Base-by-base conservation (phyloP, 2,797 vertebrate genomes). In the Lepilemur septentrionalis region DNA sequence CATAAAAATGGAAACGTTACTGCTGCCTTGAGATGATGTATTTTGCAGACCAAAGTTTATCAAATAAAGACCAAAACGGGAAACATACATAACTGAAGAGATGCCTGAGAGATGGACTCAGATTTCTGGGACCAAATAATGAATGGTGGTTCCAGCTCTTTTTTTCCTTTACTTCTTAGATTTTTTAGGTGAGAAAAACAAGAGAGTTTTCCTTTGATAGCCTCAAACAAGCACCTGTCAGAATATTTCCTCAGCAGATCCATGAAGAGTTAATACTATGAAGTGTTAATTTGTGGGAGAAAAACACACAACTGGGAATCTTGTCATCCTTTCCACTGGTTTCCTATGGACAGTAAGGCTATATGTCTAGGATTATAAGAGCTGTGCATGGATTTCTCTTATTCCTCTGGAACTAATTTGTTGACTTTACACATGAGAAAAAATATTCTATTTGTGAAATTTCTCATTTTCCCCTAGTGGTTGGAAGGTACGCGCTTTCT, bases 401-500 rank as follows among this genome's bases (percentile, higher is more conserved):
- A 43, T 43, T 30, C 38, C 23, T 89, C 86, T 52, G 50, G 6
- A 92, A 80, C 48, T 91, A 89, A 88, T 69, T 82, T 91, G 35
- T 82, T 89, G 43, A 70, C 30, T 80, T 95, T 81, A 94, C 0
- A 6, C 95, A 61, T 69, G 80, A 88, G n/a, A 43, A 88, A 48
- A 96, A 89, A 80, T 92, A 84, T 6, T 1, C 50, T 75, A 41
- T 52, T 97, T 93, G 43, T 91, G 38, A 79, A 59, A 63, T 41
- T 72, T 63, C 46, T 94, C 57, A 55, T 93, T 97, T 84, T 20
- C 38, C 35, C 11, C 22, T 17, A 80, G 23, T 61, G 38, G 55
- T 69, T 69, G 3, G 32, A 84, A 5, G 76, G 38, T 30, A 80
- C 20, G n/a, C 79, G 5, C 10, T 80, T 90, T 94, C 69, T 84